Evolutionary conservation across 2,113 vertebrate genomes (phyloP).

Genomic region (Panthera uncia): DNA sequence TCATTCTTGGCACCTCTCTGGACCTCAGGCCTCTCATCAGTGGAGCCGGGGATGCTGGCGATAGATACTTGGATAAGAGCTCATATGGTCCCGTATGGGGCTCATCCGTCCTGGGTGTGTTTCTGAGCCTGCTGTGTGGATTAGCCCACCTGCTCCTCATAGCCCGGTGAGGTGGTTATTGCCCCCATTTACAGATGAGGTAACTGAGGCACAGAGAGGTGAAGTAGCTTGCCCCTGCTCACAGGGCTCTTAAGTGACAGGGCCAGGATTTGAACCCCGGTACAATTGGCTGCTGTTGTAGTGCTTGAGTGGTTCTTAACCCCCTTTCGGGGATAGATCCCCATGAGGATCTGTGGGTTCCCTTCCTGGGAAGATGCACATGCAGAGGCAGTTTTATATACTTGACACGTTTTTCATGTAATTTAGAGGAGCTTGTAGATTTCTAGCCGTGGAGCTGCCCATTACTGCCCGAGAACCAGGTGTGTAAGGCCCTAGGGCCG

Average conservation of each 20-base stretch:
- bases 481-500: neutral
- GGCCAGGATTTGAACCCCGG: neutral
- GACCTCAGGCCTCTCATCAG: neutral
- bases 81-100: accelerated
- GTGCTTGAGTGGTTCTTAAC: neutral
- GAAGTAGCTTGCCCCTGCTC: neutral
- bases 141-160: accelerated
- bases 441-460: neutral
- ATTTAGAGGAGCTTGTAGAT: neutral
- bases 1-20: neutral
- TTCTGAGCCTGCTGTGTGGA: accelerated
- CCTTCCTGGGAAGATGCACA: neutral
- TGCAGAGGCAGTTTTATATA: neutral
- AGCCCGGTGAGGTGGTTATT: accelerated
- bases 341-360: neutral
- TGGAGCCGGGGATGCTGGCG: neutral
- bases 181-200: neutral
- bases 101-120: accelerated
- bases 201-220: slow-evolving; percentile 32
- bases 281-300: too few relatives aligned
- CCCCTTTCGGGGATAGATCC: too few relatives aligned
- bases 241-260: neutral
- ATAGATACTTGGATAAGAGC: accelerated
- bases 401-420: neutral
- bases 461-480: neutral